Percentiles rank a stretch among this genome's conserved stretches.
These are phyloP conservation scores for Apodemia mormo DNA, from an alignment of 2,888 invertebrate genomes.

Conservation along the genomic window DNA sequence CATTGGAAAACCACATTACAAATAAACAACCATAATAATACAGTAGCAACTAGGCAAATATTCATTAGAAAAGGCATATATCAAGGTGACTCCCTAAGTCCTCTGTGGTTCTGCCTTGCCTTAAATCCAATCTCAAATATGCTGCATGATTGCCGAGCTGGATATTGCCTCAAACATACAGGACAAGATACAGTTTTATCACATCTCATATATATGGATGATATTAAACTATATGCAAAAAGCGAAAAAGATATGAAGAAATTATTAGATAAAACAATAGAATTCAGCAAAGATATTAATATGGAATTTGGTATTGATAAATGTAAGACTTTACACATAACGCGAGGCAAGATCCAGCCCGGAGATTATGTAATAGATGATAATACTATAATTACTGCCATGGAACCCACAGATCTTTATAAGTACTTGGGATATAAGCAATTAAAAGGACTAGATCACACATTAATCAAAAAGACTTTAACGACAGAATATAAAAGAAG, in stretches of 20 bases:
- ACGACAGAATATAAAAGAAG: constrained; percentile 23
- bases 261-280: constrained; percentile 3
- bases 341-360: constrained; percentile 14
- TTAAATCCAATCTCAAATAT: constrained; percentile 28
- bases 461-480: constrained; percentile 20
- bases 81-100: constrained; percentile 27
- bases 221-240: constrained; percentile 26
- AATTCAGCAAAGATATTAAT: constrained; percentile 24
- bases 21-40: not conserved
- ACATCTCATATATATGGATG: constrained; percentile 17
- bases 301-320: constrained; percentile 32
- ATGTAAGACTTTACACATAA: constrained; percentile 24
- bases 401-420: constrained; percentile 22
- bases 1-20: not conserved
- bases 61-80: constrained; percentile 20
- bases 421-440: constrained; percentile 28
- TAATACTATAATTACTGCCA: not conserved
- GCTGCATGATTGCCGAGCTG: constrained; percentile 11
- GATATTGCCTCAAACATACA: constrained; percentile 25
- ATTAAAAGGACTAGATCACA: constrained; percentile 20
- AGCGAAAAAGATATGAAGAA: constrained; percentile 21
- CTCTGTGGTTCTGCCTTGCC: constrained; percentile 31
- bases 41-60: constrained; percentile 3
- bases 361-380: constrained; percentile 2
- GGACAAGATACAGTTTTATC: constrained; percentile 11